Evolutionary conservation across 2,113 vertebrate species (phyloP).

Genomic region (Suncus etruscus): DNA sequence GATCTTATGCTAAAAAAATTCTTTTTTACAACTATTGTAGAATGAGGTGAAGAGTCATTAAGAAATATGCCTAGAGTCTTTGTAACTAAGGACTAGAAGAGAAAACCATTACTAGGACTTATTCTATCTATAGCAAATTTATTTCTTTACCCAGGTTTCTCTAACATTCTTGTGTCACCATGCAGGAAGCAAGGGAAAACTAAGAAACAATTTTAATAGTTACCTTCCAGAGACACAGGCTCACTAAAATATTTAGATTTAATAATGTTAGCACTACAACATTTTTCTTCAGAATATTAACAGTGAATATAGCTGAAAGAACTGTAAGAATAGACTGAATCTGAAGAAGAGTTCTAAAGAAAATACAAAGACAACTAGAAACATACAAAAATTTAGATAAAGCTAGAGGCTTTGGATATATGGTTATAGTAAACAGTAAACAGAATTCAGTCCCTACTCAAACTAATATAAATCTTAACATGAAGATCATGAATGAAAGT

Average conservation of each 20-base stretch:
- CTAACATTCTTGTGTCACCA: not conserved
- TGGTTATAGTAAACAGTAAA: not conserved
- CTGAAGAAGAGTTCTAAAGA: not conserved
- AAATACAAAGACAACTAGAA: not conserved
- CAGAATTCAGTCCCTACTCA: not conserved
- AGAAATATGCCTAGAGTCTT: not conserved
- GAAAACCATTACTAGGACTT: not conserved
- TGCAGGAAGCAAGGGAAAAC: not conserved
- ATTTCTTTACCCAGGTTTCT: too few relatives aligned
- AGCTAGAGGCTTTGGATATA: not conserved
- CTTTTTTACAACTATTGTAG: not conserved
- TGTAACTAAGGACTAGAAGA: not conserved
- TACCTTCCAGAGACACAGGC: not conserved
- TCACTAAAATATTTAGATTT: not conserved
- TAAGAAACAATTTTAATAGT: not conserved
- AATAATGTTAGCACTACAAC: not conserved
- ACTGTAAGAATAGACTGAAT: not conserved
- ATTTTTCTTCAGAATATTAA: not conserved
- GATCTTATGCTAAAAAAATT: not conserved
- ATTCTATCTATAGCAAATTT: not conserved
- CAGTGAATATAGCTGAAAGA: not conserved
- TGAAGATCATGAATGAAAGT: not conserved
- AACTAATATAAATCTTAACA: not conserved
- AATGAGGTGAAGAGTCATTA: not conserved
- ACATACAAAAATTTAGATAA: not conserved